Base-by-base conservation (phyloP, 2,113 vertebrate genomes). In the Myanophis thanlyinensis region DNA sequence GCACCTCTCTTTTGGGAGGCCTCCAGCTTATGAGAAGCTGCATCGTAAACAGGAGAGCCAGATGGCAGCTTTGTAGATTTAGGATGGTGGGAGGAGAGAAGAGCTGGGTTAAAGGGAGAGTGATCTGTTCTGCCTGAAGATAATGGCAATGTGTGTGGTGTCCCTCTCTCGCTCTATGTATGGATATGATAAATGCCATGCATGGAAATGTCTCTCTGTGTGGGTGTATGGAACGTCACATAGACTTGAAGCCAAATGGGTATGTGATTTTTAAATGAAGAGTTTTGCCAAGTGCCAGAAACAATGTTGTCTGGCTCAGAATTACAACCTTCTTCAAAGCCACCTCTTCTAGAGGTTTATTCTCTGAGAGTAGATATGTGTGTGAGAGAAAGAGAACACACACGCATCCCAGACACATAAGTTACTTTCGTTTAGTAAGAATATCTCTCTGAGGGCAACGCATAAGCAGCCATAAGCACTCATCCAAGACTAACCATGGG, bases 381-480 rank as follows among this genome's bases (percentile, higher is more conserved):
- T n/a, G n/a, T n/a, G 73, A 46, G 46, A 86, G 85, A 27, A 27
- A 87, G 13, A 87, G 48, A 51, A 40, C 18, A 80, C 18, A 40
- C 18, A 40, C 1, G 1, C 73, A 22, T 7, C 18, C n/a, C 73
- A 87, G 88, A 44, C 51, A 62, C 52, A 59, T 84, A 59, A 85
- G 54, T 53, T 86, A 40, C 85, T 94, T 95, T 89, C 93, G 93
- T 96, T 97, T 95, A 90, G 85, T 90, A 90, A 54, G 54, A 88
- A 96, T 92, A 94, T 93, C 96, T 90, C 88, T 93, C 95, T 95
- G 93, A 96, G 94, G 96, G 95, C 93, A 96, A 94, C 96, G 93
- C 13, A 93, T 93, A 95, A 97, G 95, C 90, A 87, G 95, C 97
- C 92, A 95, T 96, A 97, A 97, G 96, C 95, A 94, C 93, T 97